Base-by-base conservation (phyloP, 2,797 vertebrate genomes). In the Syngnathus acus region DNA sequence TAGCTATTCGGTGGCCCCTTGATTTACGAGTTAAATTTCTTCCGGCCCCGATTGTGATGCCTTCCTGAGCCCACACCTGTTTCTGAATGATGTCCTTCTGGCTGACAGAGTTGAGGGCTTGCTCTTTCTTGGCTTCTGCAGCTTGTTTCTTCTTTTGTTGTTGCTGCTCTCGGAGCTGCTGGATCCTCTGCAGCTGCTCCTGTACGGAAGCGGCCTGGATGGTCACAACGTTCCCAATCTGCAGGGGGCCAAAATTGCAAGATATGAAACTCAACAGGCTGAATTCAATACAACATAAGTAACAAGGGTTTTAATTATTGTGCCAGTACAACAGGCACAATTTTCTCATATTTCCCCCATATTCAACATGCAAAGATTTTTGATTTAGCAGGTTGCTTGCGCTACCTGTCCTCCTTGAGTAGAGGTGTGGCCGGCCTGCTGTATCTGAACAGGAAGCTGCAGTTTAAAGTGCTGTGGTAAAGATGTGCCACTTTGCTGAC, bases 1-100 rank as follows among this genome's bases (percentile, higher is more conserved):
- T 37, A 3, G 55, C 14, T 38, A 58, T 38, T 14, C 14, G 0
- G 55, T 37, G 13, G 55, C 55, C 9, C 32, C 14, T 58, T 57
- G 26, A 6, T 32, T 9, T 38, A 58, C 3, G 32, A 58, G 13
- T 17, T 58, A 5, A 58, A 58, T 17, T 58, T 38, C 16, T 17
- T 58, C 14, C 6, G 9, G 3, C 3, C 9, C 2, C 2, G 26
- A 14, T 32, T 19, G 62, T 50, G 43, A 37, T 45, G 43, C 13
- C 16, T 43, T 50, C 23, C 9, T 64, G 7, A 62, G 17, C 19
- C 9, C 64, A 13, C 64, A 89, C 95, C 94, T 97, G 95, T 88
- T 98, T 98, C 88, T 98, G 96, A 86, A 95, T 94, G 88, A 97
- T 94, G 86, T 97, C 93, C 78, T 92, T 95, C 86, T 96, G 94